These are phyloP conservation scores for Axis porcinus DNA, from an alignment of 2,113 vertebrate species.

Conservation along the genomic window DNA sequence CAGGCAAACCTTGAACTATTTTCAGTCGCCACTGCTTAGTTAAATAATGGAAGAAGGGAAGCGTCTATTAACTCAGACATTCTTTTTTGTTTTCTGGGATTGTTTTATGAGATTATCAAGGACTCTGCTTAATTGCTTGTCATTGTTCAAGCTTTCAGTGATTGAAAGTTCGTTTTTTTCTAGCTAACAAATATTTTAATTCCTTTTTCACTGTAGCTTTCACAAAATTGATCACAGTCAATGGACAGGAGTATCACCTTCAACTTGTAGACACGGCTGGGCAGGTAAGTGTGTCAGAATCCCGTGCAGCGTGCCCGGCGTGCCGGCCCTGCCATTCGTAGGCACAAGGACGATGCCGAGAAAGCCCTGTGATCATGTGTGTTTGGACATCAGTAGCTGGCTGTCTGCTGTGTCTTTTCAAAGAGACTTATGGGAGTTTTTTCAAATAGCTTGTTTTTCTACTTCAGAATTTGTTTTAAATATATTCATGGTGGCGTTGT, in stretches of 20 bases:
- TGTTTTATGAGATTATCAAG: background rate
- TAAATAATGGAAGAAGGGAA: background rate
- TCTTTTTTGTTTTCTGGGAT: background rate
- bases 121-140: background rate
- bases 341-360: background rate
- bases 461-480: background rate
- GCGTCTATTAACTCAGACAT: background rate
- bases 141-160: background rate
- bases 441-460: background rate
- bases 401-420: background rate
- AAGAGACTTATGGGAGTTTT: background rate
- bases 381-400: background rate
- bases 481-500: background rate
- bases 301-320: background rate
- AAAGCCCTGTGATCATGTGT: too few relatives aligned
- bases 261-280: slow-evolving; percentile 98
- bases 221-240: slow-evolving; percentile 98
- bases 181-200: slow-evolving; percentile 10
- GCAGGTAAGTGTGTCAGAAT: slow-evolving; percentile 84
- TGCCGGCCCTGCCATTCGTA: too few relatives aligned
- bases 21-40: background rate
- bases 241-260: slow-evolving; percentile 98
- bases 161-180: background rate
- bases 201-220: slow-evolving; percentile 86
- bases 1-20: too few relatives aligned